Base-by-base conservation (phyloP, 2,113 vertebrate genomes). In the Zapornia atra region DNA sequence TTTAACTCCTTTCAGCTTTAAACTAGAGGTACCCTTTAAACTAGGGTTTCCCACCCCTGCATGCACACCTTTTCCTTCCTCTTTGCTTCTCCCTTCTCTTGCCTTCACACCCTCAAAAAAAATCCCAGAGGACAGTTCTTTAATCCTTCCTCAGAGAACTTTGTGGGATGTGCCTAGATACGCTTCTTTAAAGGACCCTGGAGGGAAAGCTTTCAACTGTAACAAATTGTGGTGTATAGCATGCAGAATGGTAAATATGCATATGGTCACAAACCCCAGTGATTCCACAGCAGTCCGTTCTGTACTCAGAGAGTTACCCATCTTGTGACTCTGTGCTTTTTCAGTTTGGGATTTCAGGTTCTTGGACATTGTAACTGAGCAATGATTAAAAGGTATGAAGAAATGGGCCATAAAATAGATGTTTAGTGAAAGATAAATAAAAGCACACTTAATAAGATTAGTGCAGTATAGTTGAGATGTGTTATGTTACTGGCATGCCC, bases 401-500 rank as follows among this genome's bases (percentile, higher is more conserved):
- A 95, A 95, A 81, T 66, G 51, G 51, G 33, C 64, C 38, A 75
- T 68, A 78, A 86, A 94, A 77, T 72, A 88, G 60, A 88, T 84
- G 25, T 64, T 94, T 86, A 86, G 56, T 48, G 51, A 5, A 63
- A 92, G 60, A 83, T 73, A 90, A 76, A 71, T 51, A 85, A 90
- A 72, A 88, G 15, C 36, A 20, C 75, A 14, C 51, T 86, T 91
- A 85, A 42, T 80, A 66, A 78, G 76, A 90, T 86, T 69, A 92
- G 60, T 66, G 71, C 44, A 83, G 60, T 92, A 4, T 66, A 46
- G 42, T 70, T 70, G 68, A 92, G 60, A 38, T 86, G n/a, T 92
- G 34, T 83, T 88, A 36, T 51, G 22, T 90, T 78, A 46, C 69
- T 29, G 80, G 36, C 68, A 51, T 94, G 75, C 80, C 29, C 33